Evolutionary conservation across 2,797 vertebrate species (phyloP), one percentile per base, ranked within the genome.

Genomic region (Enteromius fasciolatus): DNA sequence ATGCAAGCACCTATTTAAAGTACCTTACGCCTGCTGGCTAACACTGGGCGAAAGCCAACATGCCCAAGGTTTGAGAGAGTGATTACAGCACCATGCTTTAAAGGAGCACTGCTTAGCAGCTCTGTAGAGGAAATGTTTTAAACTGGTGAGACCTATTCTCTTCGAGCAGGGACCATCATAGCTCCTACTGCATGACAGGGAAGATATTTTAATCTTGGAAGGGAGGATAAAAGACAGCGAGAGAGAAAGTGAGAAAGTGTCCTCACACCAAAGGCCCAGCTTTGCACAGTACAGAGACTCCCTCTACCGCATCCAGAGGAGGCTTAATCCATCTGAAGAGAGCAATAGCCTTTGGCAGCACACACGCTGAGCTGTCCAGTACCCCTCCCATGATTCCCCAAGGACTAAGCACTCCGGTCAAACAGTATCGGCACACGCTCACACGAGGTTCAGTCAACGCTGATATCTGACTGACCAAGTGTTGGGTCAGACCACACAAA

Each of bases 361-460:
- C 63, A 81, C 69, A 81, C 6, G 50, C 28, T 81, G 54, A 46
- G 48, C 68, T 64, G 70, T 75, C 75, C 82, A 75, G 63, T 74
- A 79, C 17, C 64, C 76, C 76, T 78, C 64, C 44, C 50, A 64
- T 72, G 57, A 63, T 23, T 72, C 46, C 54, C 74, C 6, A 11
- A 46, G 52, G 81, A 75, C 80, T 64, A 50, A 76, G 85, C 69
- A 86, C 76, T 79, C 80, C 17, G 68, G 77, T 81, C 78, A 66
- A 70, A 81, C 46, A 80, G 76, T 69, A 79, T 84, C 50, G 33
- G 59, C 59, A 44, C 36, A 59, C 73, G 25, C 17, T 81, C 68
- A 44, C 59, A 20, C 59, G 76, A 64, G 4, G 76, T 82, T 70
- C 28, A 70, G 59, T 63, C 78, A 80, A 66, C 77, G 64, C 46